These are phyloP conservation scores for Pseudococcus jackbeardsleyi DNA, from an alignment of 2,888 invertebrate genomes.

Conservation along the genomic window DNA sequence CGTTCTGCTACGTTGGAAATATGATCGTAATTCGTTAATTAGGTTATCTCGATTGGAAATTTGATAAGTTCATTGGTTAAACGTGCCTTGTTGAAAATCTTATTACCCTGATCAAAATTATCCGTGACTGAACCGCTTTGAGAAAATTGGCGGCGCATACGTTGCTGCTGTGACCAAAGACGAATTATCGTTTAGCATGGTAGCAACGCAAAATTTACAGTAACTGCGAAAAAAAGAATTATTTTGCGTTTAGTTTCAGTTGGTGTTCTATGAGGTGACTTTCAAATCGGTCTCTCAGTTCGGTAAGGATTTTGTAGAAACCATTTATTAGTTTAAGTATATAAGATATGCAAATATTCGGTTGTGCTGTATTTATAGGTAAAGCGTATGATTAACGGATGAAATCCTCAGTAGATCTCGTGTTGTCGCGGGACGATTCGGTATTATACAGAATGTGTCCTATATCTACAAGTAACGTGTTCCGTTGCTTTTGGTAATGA, in stretches of 20 bases:
- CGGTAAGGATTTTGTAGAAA: constrained; percentile 58
- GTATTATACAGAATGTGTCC: constrained; percentile 60
- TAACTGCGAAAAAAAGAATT: constrained; percentile 44
- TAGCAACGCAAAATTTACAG: constrained; percentile 39
- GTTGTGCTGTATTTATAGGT: constrained; percentile 63
- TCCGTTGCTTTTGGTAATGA: constrained; percentile 63
- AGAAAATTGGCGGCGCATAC: constrained; percentile 11
- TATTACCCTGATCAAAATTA: constrained; percentile 31
- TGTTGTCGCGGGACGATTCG: constrained; percentile 62
- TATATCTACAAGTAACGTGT: constrained; percentile 58
- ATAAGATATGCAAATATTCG: constrained; percentile 63
- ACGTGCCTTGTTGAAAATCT: constrained; percentile 29
- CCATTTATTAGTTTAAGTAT: constrained; percentile 60
- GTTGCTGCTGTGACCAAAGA: constrained; percentile 36
- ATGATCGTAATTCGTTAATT: constrained; percentile 20
- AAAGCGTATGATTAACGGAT: constrained; percentile 63
- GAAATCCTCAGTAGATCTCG: constrained; percentile 61
- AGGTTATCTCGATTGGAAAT: constrained; percentile 5
- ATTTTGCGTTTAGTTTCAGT: constrained; percentile 63
- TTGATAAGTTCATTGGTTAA: background rate
- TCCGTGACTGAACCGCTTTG: constrained; percentile 14
- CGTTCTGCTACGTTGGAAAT: background rate
- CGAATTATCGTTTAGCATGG: constrained; percentile 42
- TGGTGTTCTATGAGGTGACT: constrained; percentile 62
- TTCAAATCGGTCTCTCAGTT: constrained; percentile 53